Evolutionary conservation across 1,140 invertebrate genomes (phyloP).

Genomic region (Pseudoatta argentina): DNA sequence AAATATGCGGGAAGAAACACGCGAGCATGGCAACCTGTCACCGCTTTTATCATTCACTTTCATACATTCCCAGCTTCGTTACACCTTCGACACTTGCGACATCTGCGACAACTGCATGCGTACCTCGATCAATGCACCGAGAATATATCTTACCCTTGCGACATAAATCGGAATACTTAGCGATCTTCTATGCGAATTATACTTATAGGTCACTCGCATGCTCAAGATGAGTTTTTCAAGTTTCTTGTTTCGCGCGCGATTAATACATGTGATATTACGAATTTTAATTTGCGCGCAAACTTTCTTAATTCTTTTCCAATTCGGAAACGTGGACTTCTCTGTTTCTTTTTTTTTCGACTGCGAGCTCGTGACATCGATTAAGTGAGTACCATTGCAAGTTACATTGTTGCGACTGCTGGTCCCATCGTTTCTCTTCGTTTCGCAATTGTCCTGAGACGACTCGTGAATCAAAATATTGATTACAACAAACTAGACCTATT

Average conservation of each 20-base stretch:
- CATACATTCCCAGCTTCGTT: slow-evolving; percentile 59
- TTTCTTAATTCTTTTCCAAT: neutral
- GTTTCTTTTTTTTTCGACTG: neutral
- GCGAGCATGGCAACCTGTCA: slow-evolving; percentile 16
- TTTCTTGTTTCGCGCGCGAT: slow-evolving; percentile 16
- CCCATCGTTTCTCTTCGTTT: slow-evolving; percentile 83
- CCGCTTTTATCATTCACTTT: slow-evolving; percentile 70
- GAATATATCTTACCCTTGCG: neutral
- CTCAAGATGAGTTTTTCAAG: slow-evolving; percentile 3
- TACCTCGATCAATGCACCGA: slow-evolving; percentile 40
- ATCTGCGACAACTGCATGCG: slow-evolving; percentile 54
- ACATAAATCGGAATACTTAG: slow-evolving; percentile 31
- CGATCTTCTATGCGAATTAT: slow-evolving; percentile 11
- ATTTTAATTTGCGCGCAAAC: slow-evolving; percentile 24
- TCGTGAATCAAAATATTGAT: slow-evolving; percentile 60
- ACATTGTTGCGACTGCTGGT: slow-evolving; percentile 85
- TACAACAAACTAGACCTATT: slow-evolving; percentile 54
- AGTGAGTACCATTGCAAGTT: slow-evolving; percentile 55
- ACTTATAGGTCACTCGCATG: slow-evolving; percentile 47
- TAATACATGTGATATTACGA: neutral
- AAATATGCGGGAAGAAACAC: slow-evolving; percentile 33
- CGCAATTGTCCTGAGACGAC: slow-evolving; percentile 69
- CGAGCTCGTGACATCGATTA: neutral
- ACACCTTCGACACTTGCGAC: neutral
- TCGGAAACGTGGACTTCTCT: neutral